Base-by-base conservation (phyloP, 2,797 vertebrate genomes). In the Falco concolor region DNA sequence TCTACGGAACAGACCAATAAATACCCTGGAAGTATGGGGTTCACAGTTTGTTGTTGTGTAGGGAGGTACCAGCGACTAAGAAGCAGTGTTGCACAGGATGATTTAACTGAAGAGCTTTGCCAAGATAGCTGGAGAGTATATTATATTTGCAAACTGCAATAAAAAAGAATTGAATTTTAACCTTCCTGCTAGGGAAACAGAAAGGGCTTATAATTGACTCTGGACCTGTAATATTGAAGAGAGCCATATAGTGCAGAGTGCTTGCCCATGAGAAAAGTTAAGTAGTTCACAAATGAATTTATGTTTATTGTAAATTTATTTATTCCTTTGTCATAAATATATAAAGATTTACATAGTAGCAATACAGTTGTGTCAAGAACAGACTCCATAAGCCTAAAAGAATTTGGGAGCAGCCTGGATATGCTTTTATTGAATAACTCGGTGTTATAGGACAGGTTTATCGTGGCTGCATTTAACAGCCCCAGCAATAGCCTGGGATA, bases 141-240 rank as follows among this genome's bases (percentile, higher is more conserved):
- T 87, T 84, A 69, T 91, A 80, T 85, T 92, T 84, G 77, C 64
- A 92, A 95, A 92, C 84, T 61, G 91, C 72, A 89, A 80, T 95
- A 93, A 91, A 94, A 89, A 30, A 54, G 64, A 95, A 96, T 78
- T 83, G 75, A 80, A 93, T 96, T 95, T 94, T 85, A 93, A 92
- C 91, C 88, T 85, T 90, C 49, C 78, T 94, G 64, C 59, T 89
- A 75, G 50, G 75, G 81, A 93, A 93, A 77, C 21, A 56, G 44
- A 83, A 94, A 91, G 69, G 28, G 42, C 67, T 77, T 90, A 54
- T 92, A 94, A 95, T 90, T 92, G 80, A 80, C 60, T 92, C 34
- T 57, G 72, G 84, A 52, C 0, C 0, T n/a, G 30, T 30, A 78
- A 75, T 74, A 72, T n/a, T 84, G 81, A 82, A 67, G 84, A 45